A percentile compares a stretch with the other conserved stretches of the same genome.
Conservation (phyloP, 1,140 invertebrate genomes). For the Trypoxylus dichotomus region DNA sequence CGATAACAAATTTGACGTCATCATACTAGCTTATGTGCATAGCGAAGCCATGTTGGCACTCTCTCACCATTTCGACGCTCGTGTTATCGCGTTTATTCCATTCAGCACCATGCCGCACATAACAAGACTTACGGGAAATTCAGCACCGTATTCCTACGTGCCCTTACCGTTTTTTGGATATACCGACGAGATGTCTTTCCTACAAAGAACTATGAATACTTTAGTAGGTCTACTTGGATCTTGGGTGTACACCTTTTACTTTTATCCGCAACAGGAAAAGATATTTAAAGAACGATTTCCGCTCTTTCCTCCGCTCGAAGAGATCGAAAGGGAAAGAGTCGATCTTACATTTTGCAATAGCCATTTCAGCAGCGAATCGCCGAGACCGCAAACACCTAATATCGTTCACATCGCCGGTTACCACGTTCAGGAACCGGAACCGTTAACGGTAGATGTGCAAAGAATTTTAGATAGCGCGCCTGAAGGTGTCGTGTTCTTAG, state of each 20-base stretch:
- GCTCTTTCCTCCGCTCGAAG: constrained; percentile 54
- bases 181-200: neutral
- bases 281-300: constrained; percentile 38
- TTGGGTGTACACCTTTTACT: neutral
- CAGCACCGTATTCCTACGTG: neutral
- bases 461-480: neutral
- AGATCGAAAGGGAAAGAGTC: constrained; percentile 54
- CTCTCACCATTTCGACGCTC: neutral
- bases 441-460: constrained; percentile 42
- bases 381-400: constrained; percentile 45
- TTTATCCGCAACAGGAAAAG: neutral
- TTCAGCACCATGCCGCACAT: neutral
- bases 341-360: constrained; percentile 46
- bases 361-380: constrained; percentile 48
- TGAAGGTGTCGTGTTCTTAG: constrained; percentile 20
- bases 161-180: neutral
- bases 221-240: neutral
- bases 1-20: neutral
- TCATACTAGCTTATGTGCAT: neutral
- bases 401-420: constrained; percentile 53
- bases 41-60: neutral
- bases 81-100: neutral
- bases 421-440: constrained; percentile 41
- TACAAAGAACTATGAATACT: neutral
- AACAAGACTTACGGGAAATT: neutral